Evolutionary conservation across 2,113 vertebrate species (phyloP), one percentile per base, ranked within the genome.

Genomic region (Eclectus roratus): DNA sequence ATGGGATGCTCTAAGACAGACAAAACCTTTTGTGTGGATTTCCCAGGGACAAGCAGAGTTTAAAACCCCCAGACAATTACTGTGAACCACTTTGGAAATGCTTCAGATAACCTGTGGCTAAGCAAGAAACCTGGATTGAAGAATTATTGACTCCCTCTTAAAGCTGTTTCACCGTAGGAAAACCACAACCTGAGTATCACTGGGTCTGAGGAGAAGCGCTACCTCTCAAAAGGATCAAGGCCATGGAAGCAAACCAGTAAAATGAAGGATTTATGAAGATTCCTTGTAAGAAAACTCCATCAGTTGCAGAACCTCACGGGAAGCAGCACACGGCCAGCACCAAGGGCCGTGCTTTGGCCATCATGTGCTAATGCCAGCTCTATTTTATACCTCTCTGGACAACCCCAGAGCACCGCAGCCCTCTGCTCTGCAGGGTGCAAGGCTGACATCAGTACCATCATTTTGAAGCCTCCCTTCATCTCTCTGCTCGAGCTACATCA

Each of bases 201-300:
- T 7, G 14, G 69, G 24, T 74, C 82, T 71, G 85, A 80, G 43
- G 24, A 90, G 69, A 86, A 91, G 55, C 28, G 33, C 39, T 71
- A 73, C 66, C 72, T 87, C 71, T 69, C 44, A 4, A 77, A 24
- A 80, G 73, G 69, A 91, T 24, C 60, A 56, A 80, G 31, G 80
- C 43, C 76, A 56, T 71, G 77, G 74, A 92, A 91, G 55, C 76
- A 92, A 88, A 55, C 29, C 90, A 79, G 64, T 64, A 83, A 95
- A 93, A 88, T 24, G 3, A 28, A 76, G 41, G 39, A 43, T 93
- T 94, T 90, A 83, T n/a, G 68, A 90, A 79, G 85, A 55, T 79
- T 86, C 85, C 65, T 68, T 64, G 80, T 60, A 56, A 91, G 80
- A 88, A 88, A 56, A 31, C 71, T 89, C 69, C 76, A 89, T 31